phyloP scores from a whole-genome alignment of 2,113 vertebrate species.

The Dascyllus trimaculatus region DNA sequence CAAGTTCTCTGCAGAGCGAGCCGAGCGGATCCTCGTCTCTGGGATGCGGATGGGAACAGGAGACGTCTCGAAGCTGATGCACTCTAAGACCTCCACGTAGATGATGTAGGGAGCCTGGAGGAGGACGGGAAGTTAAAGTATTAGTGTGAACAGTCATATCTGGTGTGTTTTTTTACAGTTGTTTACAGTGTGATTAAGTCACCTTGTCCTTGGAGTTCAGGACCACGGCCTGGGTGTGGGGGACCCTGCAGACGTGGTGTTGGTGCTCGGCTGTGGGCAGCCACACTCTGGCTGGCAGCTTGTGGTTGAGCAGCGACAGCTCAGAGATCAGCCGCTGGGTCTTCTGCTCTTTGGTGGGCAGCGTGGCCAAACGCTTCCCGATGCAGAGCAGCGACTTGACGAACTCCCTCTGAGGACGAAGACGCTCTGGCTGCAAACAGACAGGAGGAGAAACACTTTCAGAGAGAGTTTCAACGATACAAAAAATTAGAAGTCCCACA shows the following conservation, averaged over 20 bases:
- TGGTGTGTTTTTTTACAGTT: neutral
- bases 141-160: neutral
- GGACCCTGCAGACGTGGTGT: constrained; percentile 94
- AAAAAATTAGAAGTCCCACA: no score
- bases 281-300: constrained; percentile 93
- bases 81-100: constrained; percentile 96
- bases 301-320: constrained; percentile 94
- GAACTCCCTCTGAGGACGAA: constrained; percentile 94
- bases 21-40: constrained; percentile 93
- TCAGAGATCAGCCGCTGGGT: constrained; percentile 93
- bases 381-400: constrained; percentile 95
- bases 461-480: neutral
- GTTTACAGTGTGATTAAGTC: neutral
- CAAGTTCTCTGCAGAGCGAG: constrained; percentile 93
- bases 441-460: neutral
- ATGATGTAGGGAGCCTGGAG: constrained; percentile 94
- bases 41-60: constrained; percentile 91
- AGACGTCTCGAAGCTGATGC: constrained; percentile 94
- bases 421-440: constrained; percentile 86
- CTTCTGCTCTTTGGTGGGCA: constrained; percentile 97
- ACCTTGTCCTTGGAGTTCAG: constrained; percentile 98
- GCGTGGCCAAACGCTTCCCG: constrained; percentile 92
- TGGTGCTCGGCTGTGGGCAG: constrained; percentile 91
- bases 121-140: neutral
- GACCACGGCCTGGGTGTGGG: constrained; percentile 93